Evolutionary conservation across 2,888 invertebrate genomes (phyloP).

Genomic region (Tethea ocularis): DNA sequence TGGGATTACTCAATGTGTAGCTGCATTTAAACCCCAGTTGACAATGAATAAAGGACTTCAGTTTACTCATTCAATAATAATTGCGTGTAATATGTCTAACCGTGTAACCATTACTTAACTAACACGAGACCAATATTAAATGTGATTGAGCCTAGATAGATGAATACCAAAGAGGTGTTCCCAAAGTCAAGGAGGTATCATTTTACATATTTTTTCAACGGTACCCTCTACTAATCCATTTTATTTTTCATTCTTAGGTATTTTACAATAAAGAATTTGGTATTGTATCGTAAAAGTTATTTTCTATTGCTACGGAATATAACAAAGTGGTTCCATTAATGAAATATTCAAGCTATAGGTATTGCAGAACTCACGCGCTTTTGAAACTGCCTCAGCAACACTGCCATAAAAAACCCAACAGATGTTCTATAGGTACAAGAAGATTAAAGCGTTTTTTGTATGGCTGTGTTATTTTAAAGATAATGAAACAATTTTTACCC

Average conservation of each 20-base stretch:
- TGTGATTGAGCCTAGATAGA: not conserved
- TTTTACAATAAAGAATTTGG: not conserved
- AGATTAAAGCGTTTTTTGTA: slow-evolving; percentile 15
- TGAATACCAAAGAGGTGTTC: not conserved
- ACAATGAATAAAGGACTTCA: not conserved
- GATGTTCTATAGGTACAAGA: slow-evolving; percentile 2
- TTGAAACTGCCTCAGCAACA: not conserved
- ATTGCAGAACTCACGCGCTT: not conserved
- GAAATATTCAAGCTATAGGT: not conserved
- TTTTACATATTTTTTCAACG: no score
- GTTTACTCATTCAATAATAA: not conserved
- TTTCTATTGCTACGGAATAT: not conserved
- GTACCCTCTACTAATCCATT: no score
- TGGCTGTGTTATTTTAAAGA: slow-evolving; percentile 18
- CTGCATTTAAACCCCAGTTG: not conserved
- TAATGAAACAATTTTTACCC: slow-evolving; percentile 32
- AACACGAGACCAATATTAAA: no score
- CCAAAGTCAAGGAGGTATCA: no score
- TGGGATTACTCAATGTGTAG: not conserved
- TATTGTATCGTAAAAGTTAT: not conserved
- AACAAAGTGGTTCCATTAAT: not conserved
- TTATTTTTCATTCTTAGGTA: no score
- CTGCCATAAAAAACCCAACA: not conserved
- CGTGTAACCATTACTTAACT: not conserved
- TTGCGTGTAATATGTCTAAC: not conserved